Conservation (phyloP, 2,888 invertebrate species). For the Aphelenchoides bicaudatus region DNA sequence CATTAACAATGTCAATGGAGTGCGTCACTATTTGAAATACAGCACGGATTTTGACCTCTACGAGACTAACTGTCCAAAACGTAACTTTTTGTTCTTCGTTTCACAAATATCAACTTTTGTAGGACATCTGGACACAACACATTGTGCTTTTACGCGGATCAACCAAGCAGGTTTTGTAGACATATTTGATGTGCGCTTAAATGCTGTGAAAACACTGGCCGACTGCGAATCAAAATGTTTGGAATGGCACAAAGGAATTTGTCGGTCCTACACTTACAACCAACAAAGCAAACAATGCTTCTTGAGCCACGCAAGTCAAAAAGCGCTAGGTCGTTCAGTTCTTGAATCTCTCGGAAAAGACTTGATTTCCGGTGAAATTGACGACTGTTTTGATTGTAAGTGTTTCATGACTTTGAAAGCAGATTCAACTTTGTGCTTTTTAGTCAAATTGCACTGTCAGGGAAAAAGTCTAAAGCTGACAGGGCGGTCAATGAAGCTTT, state of each 20-base stretch:
- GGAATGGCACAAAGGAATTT: constrained; percentile 25
- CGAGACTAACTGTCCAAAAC: constrained; percentile 45
- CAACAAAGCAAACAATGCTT: constrained; percentile 33
- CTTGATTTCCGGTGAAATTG: constrained; percentile 45
- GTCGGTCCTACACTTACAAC: constrained; percentile 48
- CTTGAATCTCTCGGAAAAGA: constrained; percentile 36
- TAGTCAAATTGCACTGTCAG: constrained; percentile 33
- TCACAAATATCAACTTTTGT: constrained; percentile 10
- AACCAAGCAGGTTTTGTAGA: constrained; percentile 37
- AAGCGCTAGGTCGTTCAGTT: constrained; percentile 42
- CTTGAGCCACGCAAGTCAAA: constrained; percentile 31
- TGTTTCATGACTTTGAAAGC: constrained; percentile 10
- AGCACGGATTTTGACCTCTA: constrained; percentile 40
- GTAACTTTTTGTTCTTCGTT: constrained; percentile 22
- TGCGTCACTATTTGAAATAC: constrained; percentile 35
- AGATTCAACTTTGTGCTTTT: constrained; percentile 17
- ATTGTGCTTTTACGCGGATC: constrained; percentile 35
- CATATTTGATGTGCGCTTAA: constrained; percentile 29
- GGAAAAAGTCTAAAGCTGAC: constrained; percentile 25
- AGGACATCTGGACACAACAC: constrained; percentile 30
- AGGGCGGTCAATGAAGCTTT: constrained; percentile 34
- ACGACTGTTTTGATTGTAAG: constrained; percentile 52
- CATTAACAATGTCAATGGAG: constrained; percentile 44
- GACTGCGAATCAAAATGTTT: constrained; percentile 31
- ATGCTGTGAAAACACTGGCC: constrained; percentile 22